Conservation (phyloP, 2,888 invertebrate genomes). For the Pimpla rufipes region DNA sequence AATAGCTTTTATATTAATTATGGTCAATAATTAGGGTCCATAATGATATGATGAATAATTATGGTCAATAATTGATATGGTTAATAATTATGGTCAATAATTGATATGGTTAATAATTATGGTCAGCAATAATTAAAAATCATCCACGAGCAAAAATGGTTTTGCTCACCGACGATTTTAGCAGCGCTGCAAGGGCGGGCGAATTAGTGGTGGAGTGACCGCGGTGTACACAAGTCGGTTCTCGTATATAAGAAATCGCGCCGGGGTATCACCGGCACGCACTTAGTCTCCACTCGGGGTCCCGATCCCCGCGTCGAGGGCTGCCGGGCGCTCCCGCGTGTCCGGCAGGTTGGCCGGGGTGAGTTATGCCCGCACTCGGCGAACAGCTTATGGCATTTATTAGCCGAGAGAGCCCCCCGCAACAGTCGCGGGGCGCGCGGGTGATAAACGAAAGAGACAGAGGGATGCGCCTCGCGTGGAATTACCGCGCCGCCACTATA, state of each 20-base stretch:
- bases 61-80: too few species aligned
- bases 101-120: too few species aligned
- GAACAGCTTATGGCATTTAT: conserved; percentile 77
- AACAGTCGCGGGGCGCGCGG: conserved; percentile 15
- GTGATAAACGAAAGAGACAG: conserved; percentile 23
- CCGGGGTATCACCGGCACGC: conserved; percentile 30
- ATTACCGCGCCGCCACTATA: conserved; percentile 42
- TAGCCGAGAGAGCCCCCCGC: conserved; percentile 69
- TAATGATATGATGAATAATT: too few species aligned
- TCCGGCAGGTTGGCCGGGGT: conserved; percentile 47
- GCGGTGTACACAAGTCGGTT: conserved; percentile 1
- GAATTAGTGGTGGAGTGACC: background rate
- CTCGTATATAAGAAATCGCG: conserved; percentile 26
- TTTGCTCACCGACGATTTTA: background rate
- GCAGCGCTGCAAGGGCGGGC: background rate
- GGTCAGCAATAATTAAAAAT: too few species aligned
- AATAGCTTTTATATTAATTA: too few species aligned
- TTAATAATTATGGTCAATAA: too few species aligned
- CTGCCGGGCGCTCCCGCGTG: conserved; percentile 1
- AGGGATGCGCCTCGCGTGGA: conserved; percentile 35
- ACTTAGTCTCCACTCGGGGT: conserved; percentile 3
- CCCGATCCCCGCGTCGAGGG: conserved; percentile 19
- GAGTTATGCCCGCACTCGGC: conserved; percentile 74
- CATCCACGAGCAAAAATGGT: too few species aligned
- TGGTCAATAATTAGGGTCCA: too few species aligned